Percentiles rank a stretch among this genome's conserved stretches.
Evolutionary conservation across 2,797 vertebrate genomes (phyloP).

Genomic region (Sebastes diploproa): DNA sequence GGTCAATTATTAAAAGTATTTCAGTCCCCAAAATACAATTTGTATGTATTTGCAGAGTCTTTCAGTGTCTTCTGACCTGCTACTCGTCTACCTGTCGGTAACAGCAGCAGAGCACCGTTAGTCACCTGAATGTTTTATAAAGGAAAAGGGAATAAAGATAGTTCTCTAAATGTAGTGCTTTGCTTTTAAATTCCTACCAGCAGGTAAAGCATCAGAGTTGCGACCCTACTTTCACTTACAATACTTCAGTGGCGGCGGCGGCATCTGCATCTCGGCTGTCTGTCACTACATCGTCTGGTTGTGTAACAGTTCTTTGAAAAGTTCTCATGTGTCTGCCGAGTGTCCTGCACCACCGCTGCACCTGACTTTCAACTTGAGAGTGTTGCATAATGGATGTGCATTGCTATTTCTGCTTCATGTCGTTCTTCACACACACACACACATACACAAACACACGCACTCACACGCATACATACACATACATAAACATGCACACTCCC

Average conservation of each 20-base stretch:
- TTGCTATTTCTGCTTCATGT: conserved; percentile 69
- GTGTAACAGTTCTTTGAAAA: conserved; percentile 48
- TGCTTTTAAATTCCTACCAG: not conserved
- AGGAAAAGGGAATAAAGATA: not conserved
- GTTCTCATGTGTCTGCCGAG: conserved; percentile 15
- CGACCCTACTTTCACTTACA: not conserved
- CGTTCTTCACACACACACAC: conserved; percentile 3
- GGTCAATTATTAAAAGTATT: not conserved
- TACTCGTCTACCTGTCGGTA: not conserved
- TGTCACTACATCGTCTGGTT: conserved; percentile 12
- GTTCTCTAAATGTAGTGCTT: not conserved
- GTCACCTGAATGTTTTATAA: conserved; percentile 26
- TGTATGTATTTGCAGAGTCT: not conserved
- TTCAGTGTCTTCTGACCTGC: not conserved
- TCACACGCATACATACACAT: not conserved
- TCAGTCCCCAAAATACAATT: not conserved
- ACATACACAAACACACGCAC: too few relatives aligned
- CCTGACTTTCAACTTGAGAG: conserved; percentile 56
- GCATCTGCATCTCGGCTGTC: conserved; percentile 6
- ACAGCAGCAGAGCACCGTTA: not conserved
- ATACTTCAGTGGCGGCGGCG: not conserved
- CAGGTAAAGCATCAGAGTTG: not conserved
- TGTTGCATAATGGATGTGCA: conserved; percentile 73
- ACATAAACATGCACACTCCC: not conserved
- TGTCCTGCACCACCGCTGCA: conserved; percentile 47